A percentile compares a stretch with the other conserved stretches of the same genome.
Conservation (phyloP, 2,797 vertebrate species). For the Calcarius lapponicus region DNA sequence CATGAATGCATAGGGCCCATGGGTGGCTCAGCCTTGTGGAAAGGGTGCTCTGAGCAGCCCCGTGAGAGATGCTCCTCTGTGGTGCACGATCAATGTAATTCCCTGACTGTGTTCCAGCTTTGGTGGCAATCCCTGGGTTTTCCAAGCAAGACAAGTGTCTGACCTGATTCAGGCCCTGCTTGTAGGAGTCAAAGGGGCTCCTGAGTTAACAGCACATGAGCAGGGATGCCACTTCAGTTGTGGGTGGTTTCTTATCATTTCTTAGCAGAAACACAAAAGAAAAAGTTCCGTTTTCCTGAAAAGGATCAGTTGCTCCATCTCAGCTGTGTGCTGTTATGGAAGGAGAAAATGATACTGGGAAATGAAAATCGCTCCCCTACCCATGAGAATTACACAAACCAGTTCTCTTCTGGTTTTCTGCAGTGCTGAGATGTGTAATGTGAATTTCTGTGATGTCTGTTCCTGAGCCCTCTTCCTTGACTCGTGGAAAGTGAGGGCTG, state of each 20-base stretch:
- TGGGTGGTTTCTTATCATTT: neutral
- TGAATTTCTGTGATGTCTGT: neutral
- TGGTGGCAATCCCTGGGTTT: neutral
- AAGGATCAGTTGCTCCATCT: neutral
- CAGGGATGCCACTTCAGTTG: neutral
- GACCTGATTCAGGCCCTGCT: neutral
- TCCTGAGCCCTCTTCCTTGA: neutral
- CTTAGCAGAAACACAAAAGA: neutral
- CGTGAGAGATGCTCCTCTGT: neutral
- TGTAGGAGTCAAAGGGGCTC: neutral
- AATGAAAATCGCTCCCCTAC: neutral
- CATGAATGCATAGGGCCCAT: too few relatives aligned
- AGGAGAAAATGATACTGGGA: neutral
- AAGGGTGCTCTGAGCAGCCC: neutral
- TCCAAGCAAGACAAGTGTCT: neutral
- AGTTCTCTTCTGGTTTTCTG: neutral
- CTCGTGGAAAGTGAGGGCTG: neutral
- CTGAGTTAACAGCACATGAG: neutral
- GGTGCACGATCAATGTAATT: neutral
- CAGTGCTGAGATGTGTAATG: neutral
- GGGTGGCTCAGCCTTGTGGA: neutral
- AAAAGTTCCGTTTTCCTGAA: neutral
- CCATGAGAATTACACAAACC: rapidly evolving
- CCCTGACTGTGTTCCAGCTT: neutral
- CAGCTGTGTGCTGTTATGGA: neutral